phyloP scores from a whole-genome alignment of 1,140 invertebrate species.

The Aphelinus atriplicis region DNA sequence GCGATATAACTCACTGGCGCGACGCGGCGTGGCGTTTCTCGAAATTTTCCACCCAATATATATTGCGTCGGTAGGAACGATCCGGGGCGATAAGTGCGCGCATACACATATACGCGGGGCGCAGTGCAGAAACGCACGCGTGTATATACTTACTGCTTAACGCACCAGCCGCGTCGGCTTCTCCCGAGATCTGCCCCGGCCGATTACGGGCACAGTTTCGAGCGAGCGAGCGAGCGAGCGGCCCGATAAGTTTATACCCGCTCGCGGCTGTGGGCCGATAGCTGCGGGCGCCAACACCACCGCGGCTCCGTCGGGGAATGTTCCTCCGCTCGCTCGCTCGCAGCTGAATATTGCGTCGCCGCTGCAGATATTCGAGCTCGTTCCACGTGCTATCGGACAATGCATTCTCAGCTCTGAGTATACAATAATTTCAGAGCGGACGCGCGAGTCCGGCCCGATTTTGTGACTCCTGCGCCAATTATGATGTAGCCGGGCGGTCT shows the following conservation, averaged over 20 bases:
- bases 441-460: no score
- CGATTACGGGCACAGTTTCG: slow-evolving; percentile 2
- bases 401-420: slow-evolving; percentile 39
- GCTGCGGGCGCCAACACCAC: slow-evolving; percentile 56
- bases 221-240: background rate
- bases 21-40: slow-evolving; percentile 40
- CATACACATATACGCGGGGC: slow-evolving; percentile 2
- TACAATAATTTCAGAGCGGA: no score
- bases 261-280: slow-evolving; percentile 45
- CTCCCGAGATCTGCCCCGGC: background rate
- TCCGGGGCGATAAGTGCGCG: slow-evolving; percentile 4
- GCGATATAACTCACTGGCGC: slow-evolving; percentile 11
- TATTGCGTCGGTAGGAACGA: slow-evolving; percentile 17
- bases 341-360: slow-evolving; percentile 35
- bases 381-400: slow-evolving; percentile 51
- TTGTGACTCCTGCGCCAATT: no score
- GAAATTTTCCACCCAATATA: slow-evolving; percentile 50
- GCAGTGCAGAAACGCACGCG: background rate
- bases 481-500: no score
- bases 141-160: background rate
- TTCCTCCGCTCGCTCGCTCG: slow-evolving; percentile 48
- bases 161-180: background rate
- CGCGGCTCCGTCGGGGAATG: slow-evolving; percentile 59
- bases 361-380: slow-evolving; percentile 39
- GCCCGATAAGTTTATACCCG: slow-evolving; percentile 16